Conservation (phyloP, 1,140 invertebrate species). For the Drosophila novamexicana region DNA sequence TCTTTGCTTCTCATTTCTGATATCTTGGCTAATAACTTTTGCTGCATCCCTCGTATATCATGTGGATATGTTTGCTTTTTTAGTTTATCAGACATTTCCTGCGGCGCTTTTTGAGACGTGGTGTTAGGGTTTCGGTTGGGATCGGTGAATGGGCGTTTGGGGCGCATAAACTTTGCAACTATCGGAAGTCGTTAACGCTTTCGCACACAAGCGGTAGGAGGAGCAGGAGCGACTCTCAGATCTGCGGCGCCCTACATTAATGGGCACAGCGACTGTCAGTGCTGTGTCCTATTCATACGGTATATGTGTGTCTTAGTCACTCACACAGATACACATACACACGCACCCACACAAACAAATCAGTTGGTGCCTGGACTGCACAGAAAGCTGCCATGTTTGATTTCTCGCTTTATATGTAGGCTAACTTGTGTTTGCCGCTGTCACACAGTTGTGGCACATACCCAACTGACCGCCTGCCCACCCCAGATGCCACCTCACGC, state of each 20-base stretch:
- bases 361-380: not conserved
- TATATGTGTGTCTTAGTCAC: not conserved
- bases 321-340: slow-evolving; percentile 12
- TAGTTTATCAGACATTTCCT: slow-evolving; percentile 77
- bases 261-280: slow-evolving; percentile 49
- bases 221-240: slow-evolving; percentile 9
- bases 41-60: slow-evolving; percentile 12
- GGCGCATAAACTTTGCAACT: slow-evolving; percentile 65
- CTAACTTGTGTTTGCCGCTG: slow-evolving; percentile 73
- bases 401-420: slow-evolving; percentile 78
- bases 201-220: slow-evolving; percentile 43
- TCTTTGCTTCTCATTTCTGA: not conserved
- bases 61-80: slow-evolving; percentile 20
- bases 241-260: slow-evolving; percentile 52
- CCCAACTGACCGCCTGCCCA: not conserved
- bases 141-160: not conserved
- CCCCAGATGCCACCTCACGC: slow-evolving; percentile 27
- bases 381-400: slow-evolving; percentile 72
- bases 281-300: slow-evolving; percentile 12
- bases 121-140: slow-evolving; percentile 17
- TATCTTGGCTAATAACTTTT: slow-evolving; percentile 7
- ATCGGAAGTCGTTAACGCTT: slow-evolving; percentile 80
- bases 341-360: not conserved
- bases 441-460: slow-evolving; percentile 43
- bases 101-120: slow-evolving; percentile 60